phyloP scores from a whole-genome alignment of 2,113 vertebrate species.

The Sylvicapra grimmia region DNA sequence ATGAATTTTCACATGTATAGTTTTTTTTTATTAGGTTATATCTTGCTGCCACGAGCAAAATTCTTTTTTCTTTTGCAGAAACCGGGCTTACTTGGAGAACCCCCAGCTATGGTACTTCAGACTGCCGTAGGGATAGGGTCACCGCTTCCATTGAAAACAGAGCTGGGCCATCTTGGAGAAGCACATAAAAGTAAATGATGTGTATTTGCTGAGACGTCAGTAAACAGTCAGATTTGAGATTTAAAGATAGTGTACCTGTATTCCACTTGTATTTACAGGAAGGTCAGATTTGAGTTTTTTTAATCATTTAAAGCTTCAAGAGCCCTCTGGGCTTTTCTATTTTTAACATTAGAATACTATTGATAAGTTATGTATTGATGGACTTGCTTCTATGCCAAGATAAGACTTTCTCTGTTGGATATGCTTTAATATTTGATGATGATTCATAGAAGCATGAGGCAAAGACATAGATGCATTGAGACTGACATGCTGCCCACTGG shows the following conservation, averaged over 20 bases:
- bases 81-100: constrained; percentile 92
- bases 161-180: constrained; percentile 88
- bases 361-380: constrained; percentile 12
- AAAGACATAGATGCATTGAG: not conserved
- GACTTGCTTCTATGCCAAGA: not conserved
- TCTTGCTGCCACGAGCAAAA: not conserved
- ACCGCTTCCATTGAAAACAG: constrained; percentile 79
- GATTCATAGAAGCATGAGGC: not conserved
- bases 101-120: constrained; percentile 89
- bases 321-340: not conserved
- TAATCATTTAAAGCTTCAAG: constrained; percentile 8
- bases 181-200: constrained; percentile 86
- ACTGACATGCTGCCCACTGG: not conserved
- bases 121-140: constrained; percentile 86
- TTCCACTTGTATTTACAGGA: not conserved
- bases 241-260: not conserved
- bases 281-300: not conserved
- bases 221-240: not conserved
- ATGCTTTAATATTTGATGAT: constrained; percentile 12
- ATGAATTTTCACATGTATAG: not conserved
- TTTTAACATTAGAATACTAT: not conserved
- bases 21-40: not conserved
- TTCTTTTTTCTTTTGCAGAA: constrained; percentile 78
- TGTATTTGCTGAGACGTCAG: not conserved
- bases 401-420: not conserved